phyloP scores from a whole-genome alignment of 30 jellyfish, hydroid and myxozoan species.

The Aurelia coerulea region DNA sequence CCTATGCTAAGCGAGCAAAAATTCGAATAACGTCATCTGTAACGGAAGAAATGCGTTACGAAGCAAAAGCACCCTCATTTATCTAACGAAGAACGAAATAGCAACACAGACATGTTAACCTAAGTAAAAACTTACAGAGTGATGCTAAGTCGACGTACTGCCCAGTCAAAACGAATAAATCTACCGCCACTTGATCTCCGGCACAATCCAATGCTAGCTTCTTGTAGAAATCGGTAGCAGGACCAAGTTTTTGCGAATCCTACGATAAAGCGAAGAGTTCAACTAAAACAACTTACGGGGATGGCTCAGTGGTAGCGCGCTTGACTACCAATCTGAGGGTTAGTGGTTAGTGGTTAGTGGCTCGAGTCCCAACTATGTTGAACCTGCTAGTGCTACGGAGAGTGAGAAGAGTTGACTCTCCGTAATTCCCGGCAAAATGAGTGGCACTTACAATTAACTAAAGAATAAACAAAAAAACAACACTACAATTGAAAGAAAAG shows the following conservation, averaged over 20 bases:
- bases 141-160: slow-evolving; percentile 94
- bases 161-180: slow-evolving; percentile 80
- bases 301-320: too few relatives aligned
- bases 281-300: neutral
- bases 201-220: slow-evolving; percentile 97
- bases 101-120: neutral
- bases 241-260: slow-evolving; percentile 81
- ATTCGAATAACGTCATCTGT: neutral
- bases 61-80: too few relatives aligned
- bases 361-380: too few relatives aligned
- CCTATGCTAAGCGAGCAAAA: neutral
- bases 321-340: neutral
- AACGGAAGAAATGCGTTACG: neutral
- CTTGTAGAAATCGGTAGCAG: slow-evolving; percentile 94
- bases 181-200: slow-evolving; percentile 95
- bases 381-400: too few relatives aligned
- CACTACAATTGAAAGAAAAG: too few relatives aligned
- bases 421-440: too few relatives aligned
- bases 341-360: neutral
- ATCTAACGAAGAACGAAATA: neutral
- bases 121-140: slow-evolving; percentile 57
- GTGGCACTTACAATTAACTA: too few relatives aligned
- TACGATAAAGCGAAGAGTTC: neutral
- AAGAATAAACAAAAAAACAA: too few relatives aligned
- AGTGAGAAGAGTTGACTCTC: too few relatives aligned